phyloP scores from a whole-genome alignment of 2,888 invertebrate genomes.

The Dasypogon diadema region DNA sequence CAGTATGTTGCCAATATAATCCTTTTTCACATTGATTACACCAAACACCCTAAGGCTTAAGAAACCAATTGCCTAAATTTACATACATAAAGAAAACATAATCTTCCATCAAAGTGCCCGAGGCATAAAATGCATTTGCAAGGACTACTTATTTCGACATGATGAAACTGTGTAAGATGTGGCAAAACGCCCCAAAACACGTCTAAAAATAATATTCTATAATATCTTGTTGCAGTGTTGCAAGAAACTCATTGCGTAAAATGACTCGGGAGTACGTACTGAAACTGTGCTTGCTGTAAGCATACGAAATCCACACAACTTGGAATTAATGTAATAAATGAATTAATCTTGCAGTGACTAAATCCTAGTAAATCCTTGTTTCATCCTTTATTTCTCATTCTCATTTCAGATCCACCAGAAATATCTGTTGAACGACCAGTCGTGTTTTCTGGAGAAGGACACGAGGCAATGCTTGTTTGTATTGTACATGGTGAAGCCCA shows the following conservation, averaged over 20 bases:
- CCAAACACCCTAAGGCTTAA: too few relatives aligned
- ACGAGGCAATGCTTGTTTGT: constrained; percentile 77
- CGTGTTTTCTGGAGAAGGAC: constrained; percentile 77
- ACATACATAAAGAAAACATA: too few relatives aligned
- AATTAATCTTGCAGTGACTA: constrained; percentile 5
- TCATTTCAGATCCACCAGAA: constrained; percentile 67
- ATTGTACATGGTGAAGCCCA: constrained; percentile 77
- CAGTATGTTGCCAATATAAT: too few relatives aligned
- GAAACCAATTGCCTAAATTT: too few relatives aligned
- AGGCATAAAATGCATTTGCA: too few relatives aligned
- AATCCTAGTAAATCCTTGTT: constrained; percentile 39
- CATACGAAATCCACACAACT: constrained; percentile 29
- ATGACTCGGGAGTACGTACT: neutral
- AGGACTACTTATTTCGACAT: too few relatives aligned
- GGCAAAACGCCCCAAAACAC: too few relatives aligned
- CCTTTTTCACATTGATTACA: too few relatives aligned
- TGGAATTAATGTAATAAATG: constrained; percentile 52
- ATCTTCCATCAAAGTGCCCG: too few relatives aligned
- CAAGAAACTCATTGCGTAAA: neutral
- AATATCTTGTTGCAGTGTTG: too few relatives aligned
- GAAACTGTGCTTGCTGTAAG: neutral
- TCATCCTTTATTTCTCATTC: constrained; percentile 39
- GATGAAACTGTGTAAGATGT: too few relatives aligned
- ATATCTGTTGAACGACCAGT: constrained; percentile 73
- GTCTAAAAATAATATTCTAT: too few relatives aligned